These are phyloP conservation scores for Rhabdophis nuchalis DNA, from an alignment of 2,797 vertebrate species.

Conservation along the genomic window DNA sequence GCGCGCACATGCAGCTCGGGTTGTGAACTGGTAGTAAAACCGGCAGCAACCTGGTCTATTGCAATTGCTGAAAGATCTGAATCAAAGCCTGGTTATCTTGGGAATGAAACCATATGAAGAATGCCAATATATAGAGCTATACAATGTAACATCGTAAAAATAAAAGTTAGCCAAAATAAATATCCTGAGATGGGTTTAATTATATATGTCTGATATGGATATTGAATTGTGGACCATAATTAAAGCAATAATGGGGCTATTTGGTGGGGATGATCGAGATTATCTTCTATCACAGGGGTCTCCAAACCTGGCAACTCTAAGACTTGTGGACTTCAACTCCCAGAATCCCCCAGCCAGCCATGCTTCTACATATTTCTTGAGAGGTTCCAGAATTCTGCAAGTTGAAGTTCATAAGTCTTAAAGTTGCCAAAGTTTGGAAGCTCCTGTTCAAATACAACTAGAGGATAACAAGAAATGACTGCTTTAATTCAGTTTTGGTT, in stretches of 20 bases:
- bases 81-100: neutral
- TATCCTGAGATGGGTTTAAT: neutral
- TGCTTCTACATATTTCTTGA: no score
- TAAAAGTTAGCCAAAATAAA: neutral
- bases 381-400: neutral
- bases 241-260: neutral
- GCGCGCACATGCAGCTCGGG: no score
- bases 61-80: neutral
- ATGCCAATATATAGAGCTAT: neutral
- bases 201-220: neutral
- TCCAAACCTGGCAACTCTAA: neutral
- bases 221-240: neutral
- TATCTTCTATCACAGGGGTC: neutral
- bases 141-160: neutral
- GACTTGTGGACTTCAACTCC: neutral
- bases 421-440: neutral
- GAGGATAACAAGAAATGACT: neutral
- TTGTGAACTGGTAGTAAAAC: no score
- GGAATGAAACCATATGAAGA: neutral
- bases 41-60: neutral
- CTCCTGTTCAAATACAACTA: neutral
- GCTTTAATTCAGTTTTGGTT: neutral
- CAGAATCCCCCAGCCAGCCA: neutral
- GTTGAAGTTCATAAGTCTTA: neutral
- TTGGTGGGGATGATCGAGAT: neutral